These are phyloP conservation scores for Phrynocephalus versicolor DNA, from an alignment of 2,113 vertebrate species.

Conservation along the genomic window DNA sequence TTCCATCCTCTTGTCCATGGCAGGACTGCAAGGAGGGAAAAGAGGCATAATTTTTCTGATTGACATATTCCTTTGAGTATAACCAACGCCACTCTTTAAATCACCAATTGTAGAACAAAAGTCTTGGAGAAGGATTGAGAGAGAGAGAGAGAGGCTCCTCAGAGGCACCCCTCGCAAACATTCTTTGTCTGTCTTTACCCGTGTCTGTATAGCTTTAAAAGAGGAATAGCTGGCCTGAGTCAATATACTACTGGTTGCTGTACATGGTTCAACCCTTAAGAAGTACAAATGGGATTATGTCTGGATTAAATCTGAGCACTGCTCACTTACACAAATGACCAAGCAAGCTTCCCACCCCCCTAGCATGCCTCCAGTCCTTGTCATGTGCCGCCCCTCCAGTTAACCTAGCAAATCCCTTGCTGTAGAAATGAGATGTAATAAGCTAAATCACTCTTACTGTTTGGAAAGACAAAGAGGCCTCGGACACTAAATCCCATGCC, in stretches of 20 bases:
- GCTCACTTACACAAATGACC: slow-evolving; percentile 63
- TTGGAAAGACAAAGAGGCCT: slow-evolving; percentile 33
- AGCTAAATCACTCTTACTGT: slow-evolving; percentile 48
- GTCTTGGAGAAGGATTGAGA: not conserved
- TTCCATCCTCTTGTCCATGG: not conserved
- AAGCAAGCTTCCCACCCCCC: slow-evolving; percentile 48
- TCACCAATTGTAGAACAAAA: not conserved
- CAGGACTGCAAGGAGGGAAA: not conserved
- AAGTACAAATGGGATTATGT: slow-evolving; percentile 63
- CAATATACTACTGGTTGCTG: slow-evolving; percentile 39
- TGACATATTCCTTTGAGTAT: not conserved
- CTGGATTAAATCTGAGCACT: slow-evolving; percentile 58
- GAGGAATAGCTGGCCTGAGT: slow-evolving; percentile 51
- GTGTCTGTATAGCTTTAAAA: slow-evolving; percentile 23
- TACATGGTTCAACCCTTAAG: slow-evolving; percentile 58
- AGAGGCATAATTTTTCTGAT: not conserved
- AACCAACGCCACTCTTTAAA: not conserved
- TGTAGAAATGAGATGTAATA: slow-evolving; percentile 37
- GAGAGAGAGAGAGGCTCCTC: not conserved
- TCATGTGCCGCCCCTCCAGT: slow-evolving; percentile 52
- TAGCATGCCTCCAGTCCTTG: slow-evolving; percentile 20
- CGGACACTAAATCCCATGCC: slow-evolving; percentile 20
- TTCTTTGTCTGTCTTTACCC: not conserved
- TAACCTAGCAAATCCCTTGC: slow-evolving; percentile 63
- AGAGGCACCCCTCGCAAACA: not conserved